A percentile compares a stretch with the other conserved stretches of the same genome.
Conservation (phyloP, 2,888 invertebrate genomes). For the Sympetrum striolatum region DNA sequence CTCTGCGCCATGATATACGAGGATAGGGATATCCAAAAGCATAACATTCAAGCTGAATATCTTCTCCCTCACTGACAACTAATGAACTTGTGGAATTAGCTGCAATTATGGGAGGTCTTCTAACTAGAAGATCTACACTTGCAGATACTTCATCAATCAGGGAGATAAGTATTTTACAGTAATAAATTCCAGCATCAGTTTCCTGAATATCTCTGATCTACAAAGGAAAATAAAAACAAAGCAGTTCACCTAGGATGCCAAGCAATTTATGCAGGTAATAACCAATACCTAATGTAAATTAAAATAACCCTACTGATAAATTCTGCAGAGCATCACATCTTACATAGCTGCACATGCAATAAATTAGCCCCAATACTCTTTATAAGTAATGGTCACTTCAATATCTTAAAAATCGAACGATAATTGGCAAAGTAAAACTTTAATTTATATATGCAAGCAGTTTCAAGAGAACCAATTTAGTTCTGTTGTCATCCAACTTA, state of each 20-base stretch:
- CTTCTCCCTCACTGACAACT: constrained; percentile 77
- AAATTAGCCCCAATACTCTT: neutral
- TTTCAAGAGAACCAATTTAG: too few relatives aligned
- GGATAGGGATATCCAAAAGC: constrained; percentile 87
- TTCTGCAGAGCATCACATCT: neutral
- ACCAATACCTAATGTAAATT: neutral
- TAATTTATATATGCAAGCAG: too few relatives aligned
- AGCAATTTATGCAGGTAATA: neutral
- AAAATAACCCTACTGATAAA: neutral
- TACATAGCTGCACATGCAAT: neutral
- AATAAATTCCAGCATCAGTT: constrained; percentile 87
- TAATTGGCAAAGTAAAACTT: neutral
- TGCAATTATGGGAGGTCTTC: constrained; percentile 90
- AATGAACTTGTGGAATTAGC: constrained; percentile 90
- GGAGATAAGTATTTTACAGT: constrained; percentile 85
- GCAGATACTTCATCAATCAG: constrained; percentile 81
- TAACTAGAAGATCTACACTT: constrained; percentile 82
- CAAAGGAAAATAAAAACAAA: constrained; percentile 46
- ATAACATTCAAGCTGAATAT: constrained; percentile 86
- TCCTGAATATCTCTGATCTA: constrained; percentile 93
- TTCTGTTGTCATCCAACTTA: too few relatives aligned
- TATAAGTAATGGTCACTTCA: neutral
- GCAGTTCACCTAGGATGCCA: neutral
- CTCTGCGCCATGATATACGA: constrained; percentile 87
- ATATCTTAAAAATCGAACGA: neutral